Evolutionary conservation across 1,140 invertebrate genomes (phyloP).

Genomic region (Semibalanus balanoides): DNA sequence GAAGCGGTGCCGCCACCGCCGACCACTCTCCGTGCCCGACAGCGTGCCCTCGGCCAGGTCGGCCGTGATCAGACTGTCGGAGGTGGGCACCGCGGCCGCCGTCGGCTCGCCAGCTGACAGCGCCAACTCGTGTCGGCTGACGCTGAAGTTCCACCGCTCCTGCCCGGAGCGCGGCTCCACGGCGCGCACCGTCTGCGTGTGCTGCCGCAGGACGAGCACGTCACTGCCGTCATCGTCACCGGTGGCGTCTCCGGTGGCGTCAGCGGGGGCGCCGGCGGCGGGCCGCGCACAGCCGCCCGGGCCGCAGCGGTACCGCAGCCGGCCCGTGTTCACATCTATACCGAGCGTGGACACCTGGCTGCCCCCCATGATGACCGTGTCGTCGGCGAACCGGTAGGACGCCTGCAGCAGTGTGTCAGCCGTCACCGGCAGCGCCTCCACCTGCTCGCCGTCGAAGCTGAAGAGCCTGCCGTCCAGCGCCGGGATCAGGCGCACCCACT

Average conservation of each 20-base stretch:
- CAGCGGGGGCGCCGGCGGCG: constrained; percentile 26
- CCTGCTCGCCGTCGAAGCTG: constrained; percentile 71
- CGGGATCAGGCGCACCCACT: constrained; percentile 73
- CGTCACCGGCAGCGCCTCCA: constrained; percentile 71
- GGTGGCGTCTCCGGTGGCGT: constrained; percentile 25
- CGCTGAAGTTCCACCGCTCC: constrained; percentile 93
- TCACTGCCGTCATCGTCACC: constrained; percentile 33
- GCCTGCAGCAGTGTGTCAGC: constrained; percentile 63
- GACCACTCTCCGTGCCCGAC: constrained; percentile 55
- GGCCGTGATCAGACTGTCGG: neutral
- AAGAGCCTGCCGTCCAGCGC: constrained; percentile 79
- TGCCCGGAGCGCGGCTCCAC: constrained; percentile 61
- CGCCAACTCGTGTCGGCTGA: constrained; percentile 67
- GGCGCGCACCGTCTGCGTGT: constrained; percentile 71
- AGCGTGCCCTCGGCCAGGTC: constrained; percentile 19
- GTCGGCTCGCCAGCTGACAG: constrained; percentile 45
- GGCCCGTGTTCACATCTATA: constrained; percentile 55
- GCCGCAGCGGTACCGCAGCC: constrained; percentile 60
- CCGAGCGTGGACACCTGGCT: constrained; percentile 26
- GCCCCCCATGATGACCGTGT: constrained; percentile 63
- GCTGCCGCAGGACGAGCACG: constrained; percentile 58
- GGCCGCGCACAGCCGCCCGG: constrained; percentile 46
- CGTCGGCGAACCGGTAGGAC: constrained; percentile 68
- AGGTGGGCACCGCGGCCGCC: constrained; percentile 56
- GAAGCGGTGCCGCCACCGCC: constrained; percentile 65